Evolutionary conservation across 2,888 invertebrate species (phyloP).

Genomic region (Saturnia pavonia): DNA sequence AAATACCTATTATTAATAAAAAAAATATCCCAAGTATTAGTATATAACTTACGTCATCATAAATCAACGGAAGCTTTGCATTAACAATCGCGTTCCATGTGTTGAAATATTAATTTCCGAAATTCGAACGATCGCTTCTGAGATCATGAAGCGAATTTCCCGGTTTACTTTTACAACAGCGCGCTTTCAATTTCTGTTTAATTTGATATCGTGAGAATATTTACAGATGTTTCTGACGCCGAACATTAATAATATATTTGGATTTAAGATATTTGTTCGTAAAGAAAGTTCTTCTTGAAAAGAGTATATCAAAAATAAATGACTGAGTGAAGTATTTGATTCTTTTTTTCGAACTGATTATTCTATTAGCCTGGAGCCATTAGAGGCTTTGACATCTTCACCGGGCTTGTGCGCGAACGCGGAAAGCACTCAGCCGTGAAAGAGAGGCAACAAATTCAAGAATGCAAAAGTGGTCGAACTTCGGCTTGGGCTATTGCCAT

Average conservation of each 20-base stretch:
- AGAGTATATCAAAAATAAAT: background rate
- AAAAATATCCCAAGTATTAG: background rate
- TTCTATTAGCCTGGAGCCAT: too few species aligned
- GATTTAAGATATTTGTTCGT: background rate
- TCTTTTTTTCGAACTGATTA: too few species aligned
- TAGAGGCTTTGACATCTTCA: too few species aligned
- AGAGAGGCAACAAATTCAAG: too few species aligned
- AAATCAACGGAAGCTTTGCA: background rate
- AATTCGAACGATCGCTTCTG: background rate
- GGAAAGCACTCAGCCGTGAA: too few species aligned
- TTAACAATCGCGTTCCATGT: background rate
- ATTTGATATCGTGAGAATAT: conserved; percentile 3
- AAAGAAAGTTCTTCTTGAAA: background rate
- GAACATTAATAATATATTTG: background rate
- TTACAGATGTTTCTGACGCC: background rate
- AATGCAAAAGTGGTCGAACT: too few species aligned
- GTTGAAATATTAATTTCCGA: conserved; percentile 10
- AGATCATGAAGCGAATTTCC: conserved; percentile 6
- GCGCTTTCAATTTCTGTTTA: conserved; percentile 1
- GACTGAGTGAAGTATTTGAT: background rate
- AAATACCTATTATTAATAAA: too few species aligned
- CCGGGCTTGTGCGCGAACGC: too few species aligned
- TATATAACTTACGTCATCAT: background rate
- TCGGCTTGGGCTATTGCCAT: too few species aligned
- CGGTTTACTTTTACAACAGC: background rate